Base-by-base conservation (phyloP, 2,113 vertebrate species). In the Dendropsophus ebraccatus region DNA sequence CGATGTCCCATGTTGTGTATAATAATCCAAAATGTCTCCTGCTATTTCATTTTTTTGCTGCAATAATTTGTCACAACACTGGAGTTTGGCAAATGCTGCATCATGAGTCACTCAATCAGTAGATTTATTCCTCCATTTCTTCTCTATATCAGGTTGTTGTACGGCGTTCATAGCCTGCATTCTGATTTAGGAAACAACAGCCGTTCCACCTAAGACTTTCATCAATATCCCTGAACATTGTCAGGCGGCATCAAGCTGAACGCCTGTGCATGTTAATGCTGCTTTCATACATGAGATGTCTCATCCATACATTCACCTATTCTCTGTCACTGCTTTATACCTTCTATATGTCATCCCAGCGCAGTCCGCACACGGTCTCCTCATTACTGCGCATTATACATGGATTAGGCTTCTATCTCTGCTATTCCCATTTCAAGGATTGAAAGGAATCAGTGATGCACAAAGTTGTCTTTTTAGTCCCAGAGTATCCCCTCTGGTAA, bases 351-450 rank as follows among this genome's bases (percentile, higher is more conserved):
- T 73, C 19, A n/a, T 3, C 17, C 2, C 17, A 13, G 35, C 2
- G 17, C 19, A 17, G 67, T 37, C 35, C 7, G 19, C 23, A 19
- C 41, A 11, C 9, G 2, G 35, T 3, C 69, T 23, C 69, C 35
- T n/a, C 69, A 73, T 73, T 70, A 73, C 37, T 45, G 37, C 19
- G n/a, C 69, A 73, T 73, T 74, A 47, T 23, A 45, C 8, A 74
- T 47, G 69, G 21, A 72, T 41, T 41, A 72, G 10, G 35, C 21
- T 41, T 72, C 69, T 41, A 74, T 74, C 70, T 74, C 41, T 6
- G 10, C 41, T 25, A 41, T 21, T 2, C 41, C 41, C 4, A n/a
- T 25, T 74, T 47, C 0, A 47, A 47, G n/a, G 19, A 0, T 11
- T 74, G 23, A 74, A 74, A 74, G 12, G 41, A 47, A 9, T 45